A percentile compares a stretch with the other conserved stretches of the same genome.
These are phyloP conservation scores for Paracentrotus lividus DNA, from an alignment of 53 echinoderm and acorn worm species.

Conservation along the genomic window DNA sequence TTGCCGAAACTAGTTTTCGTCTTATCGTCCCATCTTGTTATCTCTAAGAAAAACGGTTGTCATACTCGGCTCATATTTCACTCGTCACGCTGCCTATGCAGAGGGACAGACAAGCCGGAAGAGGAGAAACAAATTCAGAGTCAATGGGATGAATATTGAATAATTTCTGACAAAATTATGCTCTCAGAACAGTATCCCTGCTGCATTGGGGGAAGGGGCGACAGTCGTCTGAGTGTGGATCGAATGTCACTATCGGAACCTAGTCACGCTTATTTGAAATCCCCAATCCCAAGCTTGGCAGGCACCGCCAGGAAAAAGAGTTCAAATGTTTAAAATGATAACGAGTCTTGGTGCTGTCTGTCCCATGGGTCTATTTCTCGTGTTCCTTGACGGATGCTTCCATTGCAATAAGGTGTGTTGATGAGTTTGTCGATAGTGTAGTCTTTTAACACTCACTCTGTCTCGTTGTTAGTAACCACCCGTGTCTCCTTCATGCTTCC, in stretches of 20 bases:
- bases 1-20: conserved; percentile 66
- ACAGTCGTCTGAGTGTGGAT: conserved; percentile 29
- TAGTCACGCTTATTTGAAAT: conserved; percentile 60
- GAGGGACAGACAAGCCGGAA: conserved; percentile 59
- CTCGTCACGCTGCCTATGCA: conserved; percentile 5
- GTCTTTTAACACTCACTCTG: conserved; percentile 33
- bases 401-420: conserved; percentile 59
- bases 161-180: conserved; percentile 28
- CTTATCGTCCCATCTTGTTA: conserved; percentile 50
- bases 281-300: conserved; percentile 27
- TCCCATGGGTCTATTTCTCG: conserved; percentile 51
- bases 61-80: conserved; percentile 29
- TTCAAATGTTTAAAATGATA: conserved; percentile 61
- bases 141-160: conserved; percentile 35
- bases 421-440: conserved; percentile 57
- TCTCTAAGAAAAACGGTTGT: conserved; percentile 56
- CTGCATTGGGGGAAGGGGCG: conserved; percentile 46
- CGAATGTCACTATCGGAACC: conserved; percentile 61
- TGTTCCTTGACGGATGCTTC: conserved; percentile 44
- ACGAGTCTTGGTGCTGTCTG: conserved; percentile 20
- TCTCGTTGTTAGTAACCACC: neutral
- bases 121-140: conserved; percentile 28
- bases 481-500: conserved; percentile 51
- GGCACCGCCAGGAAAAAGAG: conserved; percentile 26
- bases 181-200: conserved; percentile 25